These are phyloP conservation scores for Pteruthius melanotis DNA, from an alignment of 2,113 vertebrate species.

Conservation along the genomic window DNA sequence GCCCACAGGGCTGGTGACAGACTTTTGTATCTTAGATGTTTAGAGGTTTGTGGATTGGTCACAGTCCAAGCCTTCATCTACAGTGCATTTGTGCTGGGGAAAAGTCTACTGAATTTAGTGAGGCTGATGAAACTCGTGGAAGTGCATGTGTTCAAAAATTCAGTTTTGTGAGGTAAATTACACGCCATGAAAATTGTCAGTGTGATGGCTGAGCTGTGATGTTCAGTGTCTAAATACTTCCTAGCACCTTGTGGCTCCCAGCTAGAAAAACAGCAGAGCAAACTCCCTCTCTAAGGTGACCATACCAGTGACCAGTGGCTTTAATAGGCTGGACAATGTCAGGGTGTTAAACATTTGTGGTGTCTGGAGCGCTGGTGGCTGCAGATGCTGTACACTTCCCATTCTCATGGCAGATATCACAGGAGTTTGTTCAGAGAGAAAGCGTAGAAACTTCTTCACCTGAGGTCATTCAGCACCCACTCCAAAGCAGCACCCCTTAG, in stretches of 20 bases:
- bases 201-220: neutral
- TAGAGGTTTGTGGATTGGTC: neutral
- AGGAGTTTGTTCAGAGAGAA: neutral
- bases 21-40: neutral
- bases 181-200: neutral
- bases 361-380: neutral
- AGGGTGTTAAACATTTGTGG: neutral
- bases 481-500: neutral
- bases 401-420: neutral
- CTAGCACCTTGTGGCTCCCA: neutral
- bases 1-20: neutral
- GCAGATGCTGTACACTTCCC: neutral
- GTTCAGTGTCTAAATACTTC: neutral
- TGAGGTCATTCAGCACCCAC: neutral
- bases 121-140: neutral
- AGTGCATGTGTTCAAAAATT: neutral
- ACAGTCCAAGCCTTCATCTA: neutral
- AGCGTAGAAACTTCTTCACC: neutral
- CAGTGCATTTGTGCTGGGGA: neutral
- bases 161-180: neutral
- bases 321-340: neutral
- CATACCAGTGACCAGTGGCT: neutral
- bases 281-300: fast-evolving
- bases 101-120: neutral
- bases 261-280: neutral